Evolutionary conservation across 2,113 vertebrate species (phyloP).

Genomic region (Oplegnathus fasciatus): DNA sequence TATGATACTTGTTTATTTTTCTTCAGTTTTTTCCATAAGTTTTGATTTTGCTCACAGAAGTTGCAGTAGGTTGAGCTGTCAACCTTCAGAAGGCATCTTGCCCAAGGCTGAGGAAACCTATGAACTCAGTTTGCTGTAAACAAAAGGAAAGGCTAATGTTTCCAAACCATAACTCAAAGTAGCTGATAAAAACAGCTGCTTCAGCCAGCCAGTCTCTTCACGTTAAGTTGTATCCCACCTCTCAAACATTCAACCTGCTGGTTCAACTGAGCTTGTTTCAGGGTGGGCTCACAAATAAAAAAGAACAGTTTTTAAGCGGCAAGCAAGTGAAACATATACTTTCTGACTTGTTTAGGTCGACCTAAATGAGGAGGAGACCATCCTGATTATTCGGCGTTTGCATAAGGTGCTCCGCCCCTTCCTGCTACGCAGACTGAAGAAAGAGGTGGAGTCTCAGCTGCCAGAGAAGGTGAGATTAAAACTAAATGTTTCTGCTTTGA

Average conservation of each 20-base stretch:
- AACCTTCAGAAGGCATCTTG: neutral
- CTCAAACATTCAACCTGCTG: neutral
- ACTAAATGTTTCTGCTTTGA: neutral
- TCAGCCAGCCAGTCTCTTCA: neutral
- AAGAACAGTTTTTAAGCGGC: too few relatives aligned
- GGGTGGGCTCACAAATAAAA: neutral
- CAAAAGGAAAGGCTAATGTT: neutral
- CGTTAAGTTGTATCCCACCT: neutral
- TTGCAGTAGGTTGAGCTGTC: neutral
- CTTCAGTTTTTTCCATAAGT: neutral
- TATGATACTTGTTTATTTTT: neutral
- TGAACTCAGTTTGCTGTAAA: neutral
- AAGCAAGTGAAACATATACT: neutral
- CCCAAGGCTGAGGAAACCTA: neutral
- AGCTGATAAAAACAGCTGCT: too few relatives aligned
- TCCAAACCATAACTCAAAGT: neutral
- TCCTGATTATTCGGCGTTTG: conserved; percentile 96
- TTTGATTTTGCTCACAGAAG: neutral
- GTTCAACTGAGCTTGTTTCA: neutral
- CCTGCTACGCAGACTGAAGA: conserved; percentile 94
- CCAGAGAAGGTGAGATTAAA: conserved; percentile 92
- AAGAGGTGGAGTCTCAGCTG: conserved; percentile 98
- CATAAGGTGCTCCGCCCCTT: conserved; percentile 98
- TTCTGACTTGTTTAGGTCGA: conserved; percentile 87
- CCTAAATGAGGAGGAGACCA: conserved; percentile 98